Conservation (phyloP, 37 sponge, comb jelly and placozoan genomes). For the Cliona cf. orientalis region DNA sequence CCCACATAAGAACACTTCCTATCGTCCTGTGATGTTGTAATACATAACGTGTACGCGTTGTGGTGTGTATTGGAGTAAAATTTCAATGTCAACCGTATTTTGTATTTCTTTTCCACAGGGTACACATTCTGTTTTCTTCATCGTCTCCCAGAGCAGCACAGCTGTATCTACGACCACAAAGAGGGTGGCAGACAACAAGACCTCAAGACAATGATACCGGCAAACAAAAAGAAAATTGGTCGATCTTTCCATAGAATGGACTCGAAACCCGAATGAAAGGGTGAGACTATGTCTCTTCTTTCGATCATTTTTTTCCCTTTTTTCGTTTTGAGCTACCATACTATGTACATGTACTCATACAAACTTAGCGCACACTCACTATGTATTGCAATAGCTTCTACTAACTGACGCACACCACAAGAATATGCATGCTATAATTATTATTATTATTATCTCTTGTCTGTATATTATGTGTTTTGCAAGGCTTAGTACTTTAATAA, state of each 20-base stretch:
- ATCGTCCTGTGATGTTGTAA: too few species aligned
- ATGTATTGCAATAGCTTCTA: too few species aligned
- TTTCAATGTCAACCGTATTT: too few species aligned
- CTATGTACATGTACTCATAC: not conserved
- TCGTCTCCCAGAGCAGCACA: constrained; percentile 86
- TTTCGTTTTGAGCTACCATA: not conserved
- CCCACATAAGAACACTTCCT: too few species aligned
- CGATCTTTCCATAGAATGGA: constrained; percentile 87
- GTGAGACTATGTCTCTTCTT: not conserved
- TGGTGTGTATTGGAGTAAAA: too few species aligned
- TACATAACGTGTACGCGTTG: too few species aligned
- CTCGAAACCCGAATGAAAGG: constrained; percentile 64
- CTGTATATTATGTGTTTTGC: too few species aligned
- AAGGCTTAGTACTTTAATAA: too few species aligned
- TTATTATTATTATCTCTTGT: too few species aligned
- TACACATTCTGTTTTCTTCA: constrained; percentile 81
- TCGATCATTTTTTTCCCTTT: not conserved
- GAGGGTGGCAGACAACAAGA: constrained; percentile 77
- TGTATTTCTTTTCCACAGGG: constrained; percentile 47
- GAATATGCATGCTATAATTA: too few species aligned
- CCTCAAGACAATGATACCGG: constrained; percentile 70
- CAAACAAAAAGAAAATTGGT: constrained; percentile 72
- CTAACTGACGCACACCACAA: too few species aligned
- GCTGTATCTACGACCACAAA: constrained; percentile 79
- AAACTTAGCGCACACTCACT: too few species aligned